phyloP scores from a whole-genome alignment of 1,140 invertebrate species.

The Hyles vespertilio region DNA sequence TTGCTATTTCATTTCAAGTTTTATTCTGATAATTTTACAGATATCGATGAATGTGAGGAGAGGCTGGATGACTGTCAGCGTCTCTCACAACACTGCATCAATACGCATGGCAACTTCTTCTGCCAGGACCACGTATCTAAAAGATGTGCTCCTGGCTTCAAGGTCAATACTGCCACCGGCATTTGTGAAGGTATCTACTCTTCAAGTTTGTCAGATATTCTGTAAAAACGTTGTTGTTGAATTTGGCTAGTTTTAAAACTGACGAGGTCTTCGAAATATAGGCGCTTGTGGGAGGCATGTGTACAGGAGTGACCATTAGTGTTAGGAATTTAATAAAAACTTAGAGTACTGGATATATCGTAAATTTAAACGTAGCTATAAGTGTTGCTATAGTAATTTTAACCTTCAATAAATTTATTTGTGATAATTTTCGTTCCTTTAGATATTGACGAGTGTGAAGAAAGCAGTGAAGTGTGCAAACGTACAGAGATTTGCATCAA shows the following conservation, averaged over 20 bases:
- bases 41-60: conserved; percentile 84
- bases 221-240: no score
- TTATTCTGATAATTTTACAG: conserved; percentile 53
- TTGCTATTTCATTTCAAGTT: background rate
- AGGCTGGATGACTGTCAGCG: conserved; percentile 78
- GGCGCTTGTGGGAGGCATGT: no score
- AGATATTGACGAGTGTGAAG: conserved; percentile 88
- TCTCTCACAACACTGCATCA: conserved; percentile 81
- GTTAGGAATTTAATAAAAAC: no score
- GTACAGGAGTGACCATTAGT: no score
- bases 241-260: no score
- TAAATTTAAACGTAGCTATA: background rate
- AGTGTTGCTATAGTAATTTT: background rate
- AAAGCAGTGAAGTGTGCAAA: conserved; percentile 78
- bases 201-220: no score
- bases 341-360: background rate
- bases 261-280: no score
- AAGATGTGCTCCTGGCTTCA: conserved; percentile 82
- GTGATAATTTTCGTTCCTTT: conserved; percentile 22
- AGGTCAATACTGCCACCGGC: conserved; percentile 76
- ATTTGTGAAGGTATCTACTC: conserved; percentile 76
- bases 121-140: conserved; percentile 79
- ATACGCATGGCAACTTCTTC: conserved; percentile 81
- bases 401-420: no score
- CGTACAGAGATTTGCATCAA: conserved; percentile 83